phyloP scores from a whole-genome alignment of 2,888 invertebrate genomes.

The Chrysolina oricalcia region DNA sequence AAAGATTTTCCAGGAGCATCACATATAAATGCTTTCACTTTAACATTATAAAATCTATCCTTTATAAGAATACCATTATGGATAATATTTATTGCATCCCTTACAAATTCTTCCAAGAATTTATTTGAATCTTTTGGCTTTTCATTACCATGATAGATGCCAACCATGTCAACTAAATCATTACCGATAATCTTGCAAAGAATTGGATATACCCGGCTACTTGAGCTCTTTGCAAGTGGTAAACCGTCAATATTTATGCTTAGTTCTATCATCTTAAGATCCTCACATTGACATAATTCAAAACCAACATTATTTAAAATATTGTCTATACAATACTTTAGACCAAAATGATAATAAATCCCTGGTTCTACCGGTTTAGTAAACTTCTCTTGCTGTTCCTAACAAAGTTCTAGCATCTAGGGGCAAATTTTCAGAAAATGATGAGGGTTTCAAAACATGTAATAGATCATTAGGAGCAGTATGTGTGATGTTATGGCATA shows the following conservation, averaged over 20 bases:
- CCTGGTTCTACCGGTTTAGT: constrained; percentile 33
- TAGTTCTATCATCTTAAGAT: constrained; percentile 31
- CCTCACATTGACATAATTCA: constrained; percentile 9
- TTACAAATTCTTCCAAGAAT: constrained; percentile 45
- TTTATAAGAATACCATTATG: constrained; percentile 16
- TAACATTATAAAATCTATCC: constrained; percentile 25
- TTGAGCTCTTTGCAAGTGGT: constrained; percentile 47
- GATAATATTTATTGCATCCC: constrained; percentile 30
- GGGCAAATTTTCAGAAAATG: constrained; percentile 34
- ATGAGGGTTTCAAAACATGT: constrained; percentile 28
- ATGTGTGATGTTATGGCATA: constrained; percentile 29
- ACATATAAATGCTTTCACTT: constrained; percentile 50
- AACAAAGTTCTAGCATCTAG: constrained; percentile 41
- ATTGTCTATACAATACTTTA: constrained; percentile 20
- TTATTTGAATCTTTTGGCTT: constrained; percentile 47
- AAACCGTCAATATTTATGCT: no score
- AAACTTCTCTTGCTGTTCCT: constrained; percentile 35
- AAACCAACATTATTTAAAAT: constrained; percentile 10
- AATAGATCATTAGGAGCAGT: constrained; percentile 18
- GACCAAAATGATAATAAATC: constrained; percentile 30
- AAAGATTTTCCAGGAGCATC: constrained; percentile 55
- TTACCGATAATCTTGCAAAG: constrained; percentile 42
- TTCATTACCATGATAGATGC: constrained; percentile 51
- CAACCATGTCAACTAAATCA: constrained; percentile 49
- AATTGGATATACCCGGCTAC: constrained; percentile 53